phyloP scores from a whole-genome alignment of 1,140 invertebrate genomes.

The Drosophila rhopaloa region DNA sequence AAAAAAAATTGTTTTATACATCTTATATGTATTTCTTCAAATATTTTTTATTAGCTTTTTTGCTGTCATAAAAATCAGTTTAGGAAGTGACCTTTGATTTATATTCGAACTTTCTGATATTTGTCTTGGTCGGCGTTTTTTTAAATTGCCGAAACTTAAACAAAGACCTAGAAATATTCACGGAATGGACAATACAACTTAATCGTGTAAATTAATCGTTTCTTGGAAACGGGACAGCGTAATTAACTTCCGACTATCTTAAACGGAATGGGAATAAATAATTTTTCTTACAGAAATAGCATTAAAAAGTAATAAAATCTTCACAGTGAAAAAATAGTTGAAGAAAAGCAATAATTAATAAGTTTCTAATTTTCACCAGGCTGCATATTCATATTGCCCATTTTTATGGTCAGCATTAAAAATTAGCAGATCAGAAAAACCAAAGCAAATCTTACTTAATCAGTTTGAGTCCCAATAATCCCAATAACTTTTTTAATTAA shows the following conservation, averaged over 20 bases:
- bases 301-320: background rate
- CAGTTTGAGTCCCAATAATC: background rate
- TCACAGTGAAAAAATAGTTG: background rate
- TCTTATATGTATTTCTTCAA: too few relatives aligned
- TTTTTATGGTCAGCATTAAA: too few relatives aligned
- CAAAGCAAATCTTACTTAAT: background rate
- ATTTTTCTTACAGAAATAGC: conserved; percentile 4
- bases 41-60: too few relatives aligned
- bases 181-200: conserved; percentile 9
- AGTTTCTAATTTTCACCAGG: too few relatives aligned
- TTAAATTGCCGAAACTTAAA: background rate
- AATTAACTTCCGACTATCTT: background rate
- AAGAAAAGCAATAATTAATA: too few relatives aligned
- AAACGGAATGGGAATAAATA: background rate
- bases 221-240: conserved; percentile 8
- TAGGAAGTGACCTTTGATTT: too few relatives aligned
- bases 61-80: too few relatives aligned
- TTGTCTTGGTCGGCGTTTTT: too few relatives aligned
- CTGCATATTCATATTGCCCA: background rate
- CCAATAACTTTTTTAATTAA: background rate
- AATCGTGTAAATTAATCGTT: conserved; percentile 2
- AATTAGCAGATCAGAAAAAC: background rate
- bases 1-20: background rate
- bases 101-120: too few relatives aligned
- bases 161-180: conserved; percentile 1